phyloP scores from a whole-genome alignment of 2,888 invertebrate genomes.

The Caenorhabditis sp. region DNA sequence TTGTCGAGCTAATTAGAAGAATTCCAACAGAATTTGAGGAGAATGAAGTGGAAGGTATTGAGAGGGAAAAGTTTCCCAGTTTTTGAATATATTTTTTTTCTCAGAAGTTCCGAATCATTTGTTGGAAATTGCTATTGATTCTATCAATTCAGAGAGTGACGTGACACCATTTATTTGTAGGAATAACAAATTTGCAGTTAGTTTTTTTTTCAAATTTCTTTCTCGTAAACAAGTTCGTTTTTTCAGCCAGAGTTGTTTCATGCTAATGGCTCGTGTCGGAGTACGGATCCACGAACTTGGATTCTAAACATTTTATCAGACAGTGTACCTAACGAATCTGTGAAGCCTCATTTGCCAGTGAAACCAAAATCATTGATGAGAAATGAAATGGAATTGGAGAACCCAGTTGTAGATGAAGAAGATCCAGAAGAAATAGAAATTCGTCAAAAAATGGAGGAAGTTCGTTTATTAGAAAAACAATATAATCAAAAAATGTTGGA shows the following conservation, averaged over 20 bases:
- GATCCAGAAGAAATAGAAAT: slow-evolving; percentile 11
- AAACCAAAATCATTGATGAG: not conserved
- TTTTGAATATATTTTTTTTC: too few species aligned
- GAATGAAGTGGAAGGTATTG: slow-evolving; percentile 6
- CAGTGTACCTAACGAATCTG: not conserved
- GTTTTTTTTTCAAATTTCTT: not conserved
- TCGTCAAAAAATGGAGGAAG: not conserved
- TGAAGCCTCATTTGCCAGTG: not conserved
- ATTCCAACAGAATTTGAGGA: slow-evolving; percentile 20
- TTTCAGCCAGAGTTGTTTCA: not conserved
- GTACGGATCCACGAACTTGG: slow-evolving; percentile 18
- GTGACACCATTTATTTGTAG: not conserved
- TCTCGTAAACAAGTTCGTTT: too few species aligned
- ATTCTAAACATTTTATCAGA: slow-evolving; percentile 4
- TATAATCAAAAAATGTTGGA: not conserved
- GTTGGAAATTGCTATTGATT: not conserved
- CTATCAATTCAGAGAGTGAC: not conserved
- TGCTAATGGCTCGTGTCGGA: not conserved
- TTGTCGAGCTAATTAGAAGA: slow-evolving; percentile 32
- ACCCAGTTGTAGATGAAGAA: not conserved
- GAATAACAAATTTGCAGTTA: not conserved
- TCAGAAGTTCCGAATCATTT: not conserved
- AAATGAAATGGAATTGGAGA: not conserved
- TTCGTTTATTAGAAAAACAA: not conserved
- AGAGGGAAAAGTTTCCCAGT: too few species aligned